A percentile compares a stretch with the other conserved stretches of the same genome.
Evolutionary conservation across 2,888 invertebrate species (phyloP).

Genomic region (Tenthredo mesomela): DNA sequence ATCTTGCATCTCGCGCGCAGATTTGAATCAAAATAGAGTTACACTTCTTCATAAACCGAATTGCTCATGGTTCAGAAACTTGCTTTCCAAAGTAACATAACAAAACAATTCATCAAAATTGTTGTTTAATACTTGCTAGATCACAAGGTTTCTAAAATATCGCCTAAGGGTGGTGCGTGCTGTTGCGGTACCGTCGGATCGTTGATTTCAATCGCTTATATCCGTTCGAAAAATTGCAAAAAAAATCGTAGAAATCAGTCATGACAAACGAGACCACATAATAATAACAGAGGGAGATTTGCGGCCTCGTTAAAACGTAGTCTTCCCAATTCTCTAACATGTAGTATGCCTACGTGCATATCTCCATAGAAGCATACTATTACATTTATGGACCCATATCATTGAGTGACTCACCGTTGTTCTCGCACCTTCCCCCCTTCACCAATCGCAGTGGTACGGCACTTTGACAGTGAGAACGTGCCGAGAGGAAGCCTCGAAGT

Average conservation of each 20-base stretch:
- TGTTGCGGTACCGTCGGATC: not conserved
- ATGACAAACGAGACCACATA: not conserved
- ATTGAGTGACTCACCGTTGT: conserved; percentile 32
- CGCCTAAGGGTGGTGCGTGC: not conserved
- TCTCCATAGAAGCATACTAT: not conserved
- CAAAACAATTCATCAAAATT: not conserved
- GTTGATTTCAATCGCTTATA: not conserved
- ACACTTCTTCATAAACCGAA: not conserved
- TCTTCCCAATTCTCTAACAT: not conserved
- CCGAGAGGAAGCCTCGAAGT: not conserved
- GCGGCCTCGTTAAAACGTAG: not conserved
- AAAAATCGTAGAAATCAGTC: not conserved
- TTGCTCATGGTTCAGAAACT: not conserved
- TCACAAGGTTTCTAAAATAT: not conserved
- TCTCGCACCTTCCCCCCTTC: not conserved
- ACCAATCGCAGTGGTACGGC: not conserved
- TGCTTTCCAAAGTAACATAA: not conserved
- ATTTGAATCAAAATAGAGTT: not conserved
- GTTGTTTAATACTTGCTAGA: not conserved
- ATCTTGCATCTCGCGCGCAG: not conserved
- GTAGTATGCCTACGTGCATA: not conserved
- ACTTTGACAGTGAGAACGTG: not conserved
- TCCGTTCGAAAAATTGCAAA: not conserved
- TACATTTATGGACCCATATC: not conserved
- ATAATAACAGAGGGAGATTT: not conserved